Evolutionary conservation across 2,113 vertebrate species (phyloP), one percentile per base, ranked within the genome.

Genomic region (Paratilapia polleni): DNA sequence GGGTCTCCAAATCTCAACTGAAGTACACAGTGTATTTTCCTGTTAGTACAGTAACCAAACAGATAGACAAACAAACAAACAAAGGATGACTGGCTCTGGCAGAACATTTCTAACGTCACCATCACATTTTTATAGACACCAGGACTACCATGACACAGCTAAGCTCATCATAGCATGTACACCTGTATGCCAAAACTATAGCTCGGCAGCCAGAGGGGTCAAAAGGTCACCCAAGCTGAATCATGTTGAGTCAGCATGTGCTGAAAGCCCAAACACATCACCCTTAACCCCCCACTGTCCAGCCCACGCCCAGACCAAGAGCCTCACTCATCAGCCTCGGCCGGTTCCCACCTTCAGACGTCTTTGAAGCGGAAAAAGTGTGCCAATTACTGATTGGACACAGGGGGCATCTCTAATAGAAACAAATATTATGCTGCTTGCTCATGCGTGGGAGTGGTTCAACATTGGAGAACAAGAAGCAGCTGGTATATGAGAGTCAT

Each of bases 221-320:
- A 83, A 1, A 2, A 83, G 89, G 92, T 93, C 91, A 84, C 74
- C 81, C 64, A 34, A 83, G 91, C 84, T 92, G 91, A 95, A 93
- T 95, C 93, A 93, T 91, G 89, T 93, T 82, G 90, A 95, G 91
- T 93, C 92, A 94, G 92, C 92, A 80, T 91, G 92, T 90, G 91
- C 88, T 82, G 83, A 93, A 94, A 94, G 89, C 85, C 86, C 88
- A 91, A 94, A 93, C 89, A 95, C 85, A 89, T 93, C 89, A 92
- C 91, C 92, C 91, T 92, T 93, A 93, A 95, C 84, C 91, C 87
- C 93, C 82, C 84, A 62, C 81, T 79, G 83, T 83, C 91, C 85
- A n/a, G 61, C 89, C 88, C 49, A 88, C 76, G 59, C 86, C 93
- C 92, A 94, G 92, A 84, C 93, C 88, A 17, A 81, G 60, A 93